These are phyloP conservation scores for Papilio aristodemus DNA, from an alignment of 1,140 invertebrate genomes.

Conservation along the genomic window DNA sequence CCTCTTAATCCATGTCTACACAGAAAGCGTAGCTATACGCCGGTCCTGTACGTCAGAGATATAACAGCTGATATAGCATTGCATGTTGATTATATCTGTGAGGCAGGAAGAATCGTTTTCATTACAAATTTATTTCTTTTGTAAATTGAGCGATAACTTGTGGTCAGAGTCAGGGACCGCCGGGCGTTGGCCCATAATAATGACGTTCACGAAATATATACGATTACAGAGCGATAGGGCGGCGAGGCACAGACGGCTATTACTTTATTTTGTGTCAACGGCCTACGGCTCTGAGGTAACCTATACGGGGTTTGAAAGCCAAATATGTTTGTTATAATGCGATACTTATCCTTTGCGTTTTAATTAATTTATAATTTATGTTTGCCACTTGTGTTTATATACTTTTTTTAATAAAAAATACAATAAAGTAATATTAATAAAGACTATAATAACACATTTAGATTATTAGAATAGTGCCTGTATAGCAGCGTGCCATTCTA, in stretches of 20 bases:
- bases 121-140: constrained; percentile 68
- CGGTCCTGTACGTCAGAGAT: not conserved
- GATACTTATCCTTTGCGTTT: constrained; percentile 9
- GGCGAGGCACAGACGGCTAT: constrained; percentile 37
- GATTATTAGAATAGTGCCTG: not conserved
- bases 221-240: constrained; percentile 55
- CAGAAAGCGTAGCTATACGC: constrained; percentile 7
- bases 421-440: too few species aligned
- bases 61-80: not conserved
- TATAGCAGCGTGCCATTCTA: constrained; percentile 19
- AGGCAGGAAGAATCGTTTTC: constrained; percentile 44
- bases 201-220: constrained; percentile 60
- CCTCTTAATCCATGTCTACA: too few species aligned
- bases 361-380: constrained; percentile 27
- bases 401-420: too few species aligned
- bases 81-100: constrained; percentile 22
- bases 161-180: constrained; percentile 55
- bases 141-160: constrained; percentile 72
- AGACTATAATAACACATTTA: not conserved
- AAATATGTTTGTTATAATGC: constrained; percentile 4
- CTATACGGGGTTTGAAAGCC: not conserved
- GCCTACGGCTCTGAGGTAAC: constrained; percentile 28
- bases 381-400: constrained; percentile 20
- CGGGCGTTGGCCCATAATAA: constrained; percentile 54
- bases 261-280: constrained; percentile 52